These are phyloP conservation scores for Psilopogon haemacephalus DNA, from an alignment of 2,113 vertebrate species.

Conservation along the genomic window DNA sequence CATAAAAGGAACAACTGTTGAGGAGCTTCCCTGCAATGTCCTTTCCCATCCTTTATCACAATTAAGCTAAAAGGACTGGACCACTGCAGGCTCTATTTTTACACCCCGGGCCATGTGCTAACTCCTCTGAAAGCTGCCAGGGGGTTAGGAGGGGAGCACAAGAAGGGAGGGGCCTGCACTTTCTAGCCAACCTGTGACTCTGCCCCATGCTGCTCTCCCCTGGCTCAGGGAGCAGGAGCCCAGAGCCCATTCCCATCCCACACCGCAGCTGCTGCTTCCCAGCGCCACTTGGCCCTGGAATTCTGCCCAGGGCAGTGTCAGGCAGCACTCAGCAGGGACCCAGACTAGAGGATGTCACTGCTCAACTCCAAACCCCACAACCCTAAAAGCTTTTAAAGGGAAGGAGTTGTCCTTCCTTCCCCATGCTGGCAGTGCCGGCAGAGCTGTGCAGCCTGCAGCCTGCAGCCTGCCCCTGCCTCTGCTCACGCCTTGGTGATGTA, in stretches of 20 bases:
- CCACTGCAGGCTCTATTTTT: constrained; percentile 12
- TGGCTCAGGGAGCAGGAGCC: constrained; percentile 38
- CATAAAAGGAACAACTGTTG: neutral
- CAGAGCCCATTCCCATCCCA: constrained; percentile 41
- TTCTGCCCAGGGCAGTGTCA: neutral
- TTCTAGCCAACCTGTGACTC: neutral
- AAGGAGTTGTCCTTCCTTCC: constrained; percentile 47
- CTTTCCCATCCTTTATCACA: constrained; percentile 22
- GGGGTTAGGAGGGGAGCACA: neutral
- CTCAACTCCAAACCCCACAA: neutral
- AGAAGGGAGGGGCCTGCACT: neutral
- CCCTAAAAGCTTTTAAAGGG: constrained; percentile 6
- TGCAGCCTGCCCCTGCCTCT: neutral
- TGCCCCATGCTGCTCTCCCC: neutral
- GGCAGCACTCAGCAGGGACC: constrained; percentile 31
- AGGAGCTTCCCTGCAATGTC: constrained; percentile 18
- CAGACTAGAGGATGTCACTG: constrained; percentile 11
- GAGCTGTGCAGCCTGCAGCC: constrained; percentile 22
- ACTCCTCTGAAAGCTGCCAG: neutral
- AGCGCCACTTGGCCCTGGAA: neutral
- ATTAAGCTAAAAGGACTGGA: constrained; percentile 7
- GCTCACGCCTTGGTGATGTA: constrained; percentile 92
- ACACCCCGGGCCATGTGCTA: neutral
- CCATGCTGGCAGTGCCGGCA: neutral
- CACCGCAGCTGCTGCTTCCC: no score